phyloP scores from a whole-genome alignment of 1,140 invertebrate genomes.

The Apolygus lucorum region DNA sequence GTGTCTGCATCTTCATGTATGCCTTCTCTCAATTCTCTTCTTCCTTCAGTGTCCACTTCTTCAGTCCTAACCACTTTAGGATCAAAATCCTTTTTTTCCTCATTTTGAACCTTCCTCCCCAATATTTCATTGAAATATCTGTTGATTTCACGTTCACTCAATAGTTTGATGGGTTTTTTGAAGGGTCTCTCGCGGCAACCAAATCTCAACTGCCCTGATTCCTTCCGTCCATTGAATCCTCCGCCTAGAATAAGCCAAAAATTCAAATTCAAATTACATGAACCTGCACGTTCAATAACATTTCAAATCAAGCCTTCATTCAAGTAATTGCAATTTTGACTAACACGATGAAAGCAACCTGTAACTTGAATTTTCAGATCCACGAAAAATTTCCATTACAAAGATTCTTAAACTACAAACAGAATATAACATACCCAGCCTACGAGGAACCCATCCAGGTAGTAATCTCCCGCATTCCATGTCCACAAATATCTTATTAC shows the following conservation, averaged over 20 bases:
- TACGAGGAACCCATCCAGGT: conserved; percentile 72
- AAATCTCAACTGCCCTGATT: conserved; percentile 81
- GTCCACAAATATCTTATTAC: conserved; percentile 46
- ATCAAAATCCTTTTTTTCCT: too few relatives aligned
- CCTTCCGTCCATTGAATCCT: conserved; percentile 77
- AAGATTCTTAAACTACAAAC: too few relatives aligned
- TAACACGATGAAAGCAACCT: too few relatives aligned
- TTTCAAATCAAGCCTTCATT: too few relatives aligned
- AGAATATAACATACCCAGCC: conserved; percentile 48
- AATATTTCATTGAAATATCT: neutral
- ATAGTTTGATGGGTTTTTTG: conserved; percentile 45
- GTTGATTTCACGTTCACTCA: conserved; percentile 14
- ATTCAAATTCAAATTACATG: neutral
- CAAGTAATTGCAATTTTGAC: too few relatives aligned
- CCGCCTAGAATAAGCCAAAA: conserved; percentile 48
- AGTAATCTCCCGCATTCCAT: conserved; percentile 47
- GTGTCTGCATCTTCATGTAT: too few relatives aligned
- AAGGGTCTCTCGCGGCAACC: conserved; percentile 70
- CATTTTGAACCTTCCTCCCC: neutral
- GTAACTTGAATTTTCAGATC: too few relatives aligned
- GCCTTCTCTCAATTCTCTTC: too few relatives aligned
- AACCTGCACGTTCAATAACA: too few relatives aligned
- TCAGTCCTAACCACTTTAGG: too few relatives aligned
- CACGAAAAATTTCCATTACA: too few relatives aligned
- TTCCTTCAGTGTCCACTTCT: too few relatives aligned